Base-by-base conservation (phyloP, 2,888 invertebrate genomes). In the Agriopis aurantiaria region DNA sequence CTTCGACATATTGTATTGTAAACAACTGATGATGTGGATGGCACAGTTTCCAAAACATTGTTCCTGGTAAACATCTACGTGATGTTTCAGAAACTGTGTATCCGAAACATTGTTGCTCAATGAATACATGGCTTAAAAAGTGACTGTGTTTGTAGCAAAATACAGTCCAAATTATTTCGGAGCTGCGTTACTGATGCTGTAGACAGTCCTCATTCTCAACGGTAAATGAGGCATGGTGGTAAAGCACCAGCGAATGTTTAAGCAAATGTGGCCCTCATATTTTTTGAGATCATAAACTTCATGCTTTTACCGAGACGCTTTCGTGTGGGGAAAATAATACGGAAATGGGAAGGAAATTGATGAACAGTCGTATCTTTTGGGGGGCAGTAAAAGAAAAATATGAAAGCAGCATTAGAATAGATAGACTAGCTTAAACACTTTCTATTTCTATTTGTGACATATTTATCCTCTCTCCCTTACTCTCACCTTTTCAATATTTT, bases 191-290 rank as follows among this genome's bases (percentile, higher is more conserved):
- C 69, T 65, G 69, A 5, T 61, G 14, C 12, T 51, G 51, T n/a
- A 23, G 40, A 46, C 10, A 14, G 40, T 48, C 55, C 63, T 55
- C 49, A 66, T 58, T 59, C 62, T 58, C 62, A 48, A 58, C 14
- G 63, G 63, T 71, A 71, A 67, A 67, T 71, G 70, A 67, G 66
- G 66, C 66, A 64, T 71, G 63, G 66, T 71, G 70, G 65, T 57
- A 66, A 65, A 70, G 70, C 59, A 71, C 63, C 70, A 65, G 65
- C 11, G 51, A 71, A 71, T 67, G 70, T 63, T 71, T 66, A 70
- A 55, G 66, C 66, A 71, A 71, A 71, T 63, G 66, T 66, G 59
- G 61, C 41, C 45, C 70, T 63, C 65, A 63, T 71, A 71, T 64
- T 71, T 71, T 71, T 63, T 64, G 58, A 71, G 55, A 58, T 66